Conservation (phyloP, 2,888 invertebrate genomes). For the Melinaea menophilus region DNA sequence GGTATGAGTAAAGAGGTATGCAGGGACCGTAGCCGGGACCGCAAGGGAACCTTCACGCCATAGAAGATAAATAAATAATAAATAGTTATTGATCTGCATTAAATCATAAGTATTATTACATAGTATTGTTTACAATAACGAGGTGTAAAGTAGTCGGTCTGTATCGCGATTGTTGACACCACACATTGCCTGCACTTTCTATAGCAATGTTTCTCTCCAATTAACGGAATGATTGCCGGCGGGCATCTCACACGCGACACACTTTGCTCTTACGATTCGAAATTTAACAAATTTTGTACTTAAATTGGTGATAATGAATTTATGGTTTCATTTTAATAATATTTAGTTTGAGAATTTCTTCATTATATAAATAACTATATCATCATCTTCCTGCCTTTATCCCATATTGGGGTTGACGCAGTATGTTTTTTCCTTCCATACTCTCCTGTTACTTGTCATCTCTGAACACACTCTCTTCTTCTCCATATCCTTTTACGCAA, state of each 20-base stretch:
- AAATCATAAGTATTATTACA: neutral
- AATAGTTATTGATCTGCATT: too few species aligned
- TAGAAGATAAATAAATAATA: too few species aligned
- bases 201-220: conserved; percentile 75
- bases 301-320: conserved; percentile 12
- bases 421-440: too few species aligned
- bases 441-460: too few species aligned
- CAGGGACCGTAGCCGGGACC: too few species aligned
- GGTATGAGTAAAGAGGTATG: too few species aligned
- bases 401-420: too few species aligned
- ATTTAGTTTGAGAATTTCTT: neutral
- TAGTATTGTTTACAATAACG: conserved; percentile 22
- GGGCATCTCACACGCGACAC: conserved; percentile 69
- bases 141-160: conserved; percentile 55
- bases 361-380: too few species aligned
- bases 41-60: too few species aligned
- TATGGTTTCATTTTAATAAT: neutral
- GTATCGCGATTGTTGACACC: conserved; percentile 68
- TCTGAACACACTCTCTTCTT: too few species aligned
- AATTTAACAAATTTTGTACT: conserved; percentile 32
- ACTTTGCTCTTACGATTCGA: conserved; percentile 61
- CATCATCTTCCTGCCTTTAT: too few species aligned
- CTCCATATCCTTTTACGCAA: too few species aligned
- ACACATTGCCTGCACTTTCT: conserved; percentile 57
- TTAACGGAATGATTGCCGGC: conserved; percentile 74